Evolutionary conservation across 2,797 vertebrate species (phyloP).

Genomic region (Benthosema pterotum): DNA sequence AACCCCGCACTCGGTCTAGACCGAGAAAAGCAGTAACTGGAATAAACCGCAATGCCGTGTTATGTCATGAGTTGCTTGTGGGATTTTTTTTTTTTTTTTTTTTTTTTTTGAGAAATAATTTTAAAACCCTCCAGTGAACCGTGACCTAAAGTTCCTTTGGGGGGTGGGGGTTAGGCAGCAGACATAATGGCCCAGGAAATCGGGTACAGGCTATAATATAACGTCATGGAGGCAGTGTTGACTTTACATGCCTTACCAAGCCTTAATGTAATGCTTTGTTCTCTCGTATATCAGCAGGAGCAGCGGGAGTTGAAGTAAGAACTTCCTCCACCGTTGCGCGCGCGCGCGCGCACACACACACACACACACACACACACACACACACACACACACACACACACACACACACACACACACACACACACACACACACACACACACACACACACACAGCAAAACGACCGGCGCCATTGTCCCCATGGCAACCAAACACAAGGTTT

Average conservation of each 20-base stretch:
- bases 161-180: conserved; percentile 23
- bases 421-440: too few species aligned
- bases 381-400: too few species aligned
- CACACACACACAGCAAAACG: conserved; percentile 34
- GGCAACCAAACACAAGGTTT: conserved; percentile 77
- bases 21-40: not conserved
- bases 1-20: conserved; percentile 3
- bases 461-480: conserved; percentile 61
- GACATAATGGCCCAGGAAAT: conserved; percentile 60
- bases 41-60: conserved; percentile 14
- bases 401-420: too few species aligned
- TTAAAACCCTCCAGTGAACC: conserved; percentile 37
- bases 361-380: too few species aligned
- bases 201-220: conserved; percentile 13
- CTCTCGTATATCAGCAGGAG: conserved; percentile 55
- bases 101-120: conserved; percentile 44
- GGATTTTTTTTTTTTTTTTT: too few species aligned
- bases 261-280: conserved; percentile 63
- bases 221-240: conserved; percentile 46
- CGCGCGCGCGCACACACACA: too few species aligned
- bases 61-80: conserved; percentile 19
- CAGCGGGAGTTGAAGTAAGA: conserved; percentile 61
- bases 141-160: conserved; percentile 46
- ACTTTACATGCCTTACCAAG: conserved; percentile 48
- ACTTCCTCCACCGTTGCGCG: conserved; percentile 64